Evolutionary conservation across 2,888 invertebrate genomes (phyloP).

Genomic region (Callinectes sapidus): DNA sequence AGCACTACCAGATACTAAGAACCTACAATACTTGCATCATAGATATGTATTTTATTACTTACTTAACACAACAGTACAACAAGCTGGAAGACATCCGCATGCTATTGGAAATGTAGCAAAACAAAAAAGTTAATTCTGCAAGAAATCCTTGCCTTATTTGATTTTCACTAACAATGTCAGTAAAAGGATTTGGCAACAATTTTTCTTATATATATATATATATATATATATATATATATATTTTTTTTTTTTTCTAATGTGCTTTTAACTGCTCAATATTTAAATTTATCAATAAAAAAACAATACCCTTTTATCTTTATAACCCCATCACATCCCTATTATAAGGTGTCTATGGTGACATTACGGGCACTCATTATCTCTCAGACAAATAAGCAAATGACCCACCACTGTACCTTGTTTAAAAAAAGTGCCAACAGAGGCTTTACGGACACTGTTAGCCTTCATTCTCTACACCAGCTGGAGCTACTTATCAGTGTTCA

Average conservation of each 20-base stretch:
- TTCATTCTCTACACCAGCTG: not conserved
- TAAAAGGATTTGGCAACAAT: too few relatives aligned
- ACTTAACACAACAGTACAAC: too few relatives aligned
- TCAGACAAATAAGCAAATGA: not conserved
- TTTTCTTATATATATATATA: not conserved
- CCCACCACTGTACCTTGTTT: not conserved
- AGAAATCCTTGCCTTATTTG: too few relatives aligned
- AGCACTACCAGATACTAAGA: too few relatives aligned
- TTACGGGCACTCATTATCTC: not conserved
- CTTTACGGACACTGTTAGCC: not conserved
- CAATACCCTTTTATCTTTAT: not conserved
- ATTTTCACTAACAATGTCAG: too few relatives aligned
- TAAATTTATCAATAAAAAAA: not conserved
- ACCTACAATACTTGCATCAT: too few relatives aligned
- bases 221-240: too few relatives aligned
- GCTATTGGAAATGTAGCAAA: too few relatives aligned
- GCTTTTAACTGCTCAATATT: not conserved
- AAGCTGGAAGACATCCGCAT: too few relatives aligned
- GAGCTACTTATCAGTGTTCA: not conserved
- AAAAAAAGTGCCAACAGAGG: not conserved
- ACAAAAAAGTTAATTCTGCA: too few relatives aligned
- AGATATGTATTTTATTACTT: too few relatives aligned
- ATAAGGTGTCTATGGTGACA: not conserved
- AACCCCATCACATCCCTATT: not conserved
- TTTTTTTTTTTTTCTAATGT: too few relatives aligned